Conservation (phyloP, 2,797 vertebrate species). For the Dermochelys coriacea region DNA sequence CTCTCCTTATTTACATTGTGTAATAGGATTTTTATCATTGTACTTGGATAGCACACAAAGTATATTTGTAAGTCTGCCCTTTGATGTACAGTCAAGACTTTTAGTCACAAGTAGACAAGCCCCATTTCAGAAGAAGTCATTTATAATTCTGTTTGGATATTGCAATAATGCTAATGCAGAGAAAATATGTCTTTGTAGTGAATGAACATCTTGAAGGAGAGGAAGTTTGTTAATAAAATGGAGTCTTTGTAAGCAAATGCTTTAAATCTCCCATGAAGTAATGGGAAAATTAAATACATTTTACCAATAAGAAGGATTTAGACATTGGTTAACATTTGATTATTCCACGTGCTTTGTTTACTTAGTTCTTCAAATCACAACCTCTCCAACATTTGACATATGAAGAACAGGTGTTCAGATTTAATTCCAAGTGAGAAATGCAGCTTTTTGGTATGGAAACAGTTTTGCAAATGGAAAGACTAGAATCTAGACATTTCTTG, state of each 20-base stretch:
- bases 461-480: constrained; percentile 21
- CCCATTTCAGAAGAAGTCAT: not conserved
- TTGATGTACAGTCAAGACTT: not conserved
- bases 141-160: not conserved
- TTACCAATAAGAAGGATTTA: not conserved
- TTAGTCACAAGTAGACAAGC: not conserved
- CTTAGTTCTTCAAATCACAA: constrained; percentile 37
- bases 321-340: not conserved
- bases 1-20: not conserved
- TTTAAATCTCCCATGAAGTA: not conserved
- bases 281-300: not conserved
- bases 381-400: constrained; percentile 61
- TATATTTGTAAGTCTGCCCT: not conserved
- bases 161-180: not conserved
- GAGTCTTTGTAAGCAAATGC: not conserved
- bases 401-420: constrained; percentile 71
- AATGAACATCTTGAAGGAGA: not conserved
- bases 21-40: not conserved
- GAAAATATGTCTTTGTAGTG: not conserved
- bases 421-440: constrained; percentile 70
- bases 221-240: not conserved
- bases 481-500: constrained; percentile 5
- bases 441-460: constrained; percentile 68
- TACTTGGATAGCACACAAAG: not conserved
- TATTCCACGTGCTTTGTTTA: constrained; percentile 8